Evolutionary conservation across 2,888 invertebrate species (phyloP).

Genomic region (Lithophane ornitopus): DNA sequence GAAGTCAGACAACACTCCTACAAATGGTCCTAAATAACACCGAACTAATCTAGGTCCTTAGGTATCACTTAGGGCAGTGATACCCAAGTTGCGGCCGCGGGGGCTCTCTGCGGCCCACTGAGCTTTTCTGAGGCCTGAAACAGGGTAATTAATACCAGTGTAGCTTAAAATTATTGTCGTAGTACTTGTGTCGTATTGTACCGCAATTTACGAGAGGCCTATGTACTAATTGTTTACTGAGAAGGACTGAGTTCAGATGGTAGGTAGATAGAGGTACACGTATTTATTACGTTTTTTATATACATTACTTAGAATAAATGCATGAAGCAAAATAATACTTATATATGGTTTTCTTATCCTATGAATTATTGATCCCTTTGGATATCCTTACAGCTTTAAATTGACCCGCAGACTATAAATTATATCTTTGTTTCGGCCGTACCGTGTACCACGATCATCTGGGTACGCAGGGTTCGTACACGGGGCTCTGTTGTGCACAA

Average conservation of each 20-base stretch:
- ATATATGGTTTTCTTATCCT: too few relatives aligned
- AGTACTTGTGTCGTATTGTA: slow-evolving; percentile 30
- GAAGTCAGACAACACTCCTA: slow-evolving; percentile 31
- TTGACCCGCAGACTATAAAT: background rate
- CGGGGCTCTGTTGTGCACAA: background rate
- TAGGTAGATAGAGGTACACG: background rate
- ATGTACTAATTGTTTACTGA: slow-evolving; percentile 40
- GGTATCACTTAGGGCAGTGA: slow-evolving; percentile 36
- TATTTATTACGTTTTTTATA: slow-evolving; percentile 3
- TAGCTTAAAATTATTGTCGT: slow-evolving; percentile 47
- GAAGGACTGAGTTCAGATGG: background rate
- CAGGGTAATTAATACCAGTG: slow-evolving; percentile 51
- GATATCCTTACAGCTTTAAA: background rate
- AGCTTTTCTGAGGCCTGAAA: slow-evolving; percentile 41
- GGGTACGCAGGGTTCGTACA: background rate
- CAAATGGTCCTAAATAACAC: slow-evolving; percentile 46
- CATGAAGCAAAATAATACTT: background rate
- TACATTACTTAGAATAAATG: background rate
- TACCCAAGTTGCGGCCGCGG: slow-evolving; percentile 41
- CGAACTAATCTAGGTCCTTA: slow-evolving; percentile 55
- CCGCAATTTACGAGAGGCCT: slow-evolving; percentile 37
- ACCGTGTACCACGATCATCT: background rate
- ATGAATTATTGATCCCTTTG: background rate
- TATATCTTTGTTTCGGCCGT: background rate
- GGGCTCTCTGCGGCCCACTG: slow-evolving; percentile 28